A percentile compares a stretch with the other conserved stretches of the same genome.
These are phyloP conservation scores for Trematocara zebra DNA, from an alignment of 2,113 vertebrate species.

Conservation along the genomic window DNA sequence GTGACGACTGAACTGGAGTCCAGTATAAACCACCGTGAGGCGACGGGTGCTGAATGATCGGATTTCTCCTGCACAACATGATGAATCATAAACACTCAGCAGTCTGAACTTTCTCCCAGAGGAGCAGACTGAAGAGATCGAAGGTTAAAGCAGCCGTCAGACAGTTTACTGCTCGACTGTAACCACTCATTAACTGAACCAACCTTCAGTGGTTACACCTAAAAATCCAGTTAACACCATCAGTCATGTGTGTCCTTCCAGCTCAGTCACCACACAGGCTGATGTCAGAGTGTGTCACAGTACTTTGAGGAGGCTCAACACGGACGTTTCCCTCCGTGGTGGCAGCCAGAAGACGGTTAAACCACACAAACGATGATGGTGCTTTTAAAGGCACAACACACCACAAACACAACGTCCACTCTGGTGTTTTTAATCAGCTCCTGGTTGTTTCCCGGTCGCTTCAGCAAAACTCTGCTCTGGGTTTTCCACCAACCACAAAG, in stretches of 20 bases:
- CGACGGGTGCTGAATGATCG: neutral
- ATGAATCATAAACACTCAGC: neutral
- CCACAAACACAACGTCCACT: accelerated
- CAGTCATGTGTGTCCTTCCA: neutral
- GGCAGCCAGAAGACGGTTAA: neutral
- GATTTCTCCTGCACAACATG: neutral
- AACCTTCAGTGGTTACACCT: neutral
- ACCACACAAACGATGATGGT: neutral
- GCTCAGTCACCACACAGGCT: neutral
- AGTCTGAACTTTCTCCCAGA: neutral
- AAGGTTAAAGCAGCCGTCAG: neutral
- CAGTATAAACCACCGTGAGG: neutral
- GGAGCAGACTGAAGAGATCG: neutral
- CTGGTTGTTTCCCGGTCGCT: neutral
- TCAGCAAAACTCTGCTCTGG: neutral
- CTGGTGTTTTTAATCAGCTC: neutral
- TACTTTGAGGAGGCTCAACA: neutral
- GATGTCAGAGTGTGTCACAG: neutral
- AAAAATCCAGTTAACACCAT: neutral
- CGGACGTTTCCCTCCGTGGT: accelerated
- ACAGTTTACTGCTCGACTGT: neutral
- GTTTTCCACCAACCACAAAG: neutral
- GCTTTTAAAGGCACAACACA: accelerated
- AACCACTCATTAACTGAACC: neutral
- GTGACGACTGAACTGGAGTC: neutral